These are phyloP conservation scores for Hyaena hyaena DNA, from an alignment of 2,113 vertebrate genomes.

Conservation along the genomic window DNA sequence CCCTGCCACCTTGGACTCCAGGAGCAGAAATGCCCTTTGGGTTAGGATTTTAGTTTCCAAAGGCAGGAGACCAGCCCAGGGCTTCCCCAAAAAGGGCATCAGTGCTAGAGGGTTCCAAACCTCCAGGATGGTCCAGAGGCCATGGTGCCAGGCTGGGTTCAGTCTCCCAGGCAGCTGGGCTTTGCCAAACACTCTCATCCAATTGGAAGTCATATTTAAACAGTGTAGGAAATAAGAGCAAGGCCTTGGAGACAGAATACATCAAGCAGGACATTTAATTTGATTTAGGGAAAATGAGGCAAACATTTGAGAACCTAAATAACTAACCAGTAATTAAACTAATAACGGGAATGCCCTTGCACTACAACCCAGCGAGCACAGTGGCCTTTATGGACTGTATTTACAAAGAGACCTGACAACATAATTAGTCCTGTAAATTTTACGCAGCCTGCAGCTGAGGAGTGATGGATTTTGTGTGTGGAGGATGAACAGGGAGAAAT, in stretches of 20 bases:
- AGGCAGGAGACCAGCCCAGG: neutral
- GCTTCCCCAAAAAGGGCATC: neutral
- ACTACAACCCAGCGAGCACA: conserved; percentile 62
- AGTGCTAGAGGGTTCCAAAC: neutral
- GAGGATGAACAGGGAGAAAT: conserved; percentile 77
- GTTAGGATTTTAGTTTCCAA: conserved; percentile 2
- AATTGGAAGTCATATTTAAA: conserved; percentile 62
- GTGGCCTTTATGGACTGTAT: conserved; percentile 80
- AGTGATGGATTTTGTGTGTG: conserved; percentile 78
- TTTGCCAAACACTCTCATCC: neutral
- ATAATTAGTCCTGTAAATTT: conserved; percentile 84
- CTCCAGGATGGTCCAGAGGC: neutral
- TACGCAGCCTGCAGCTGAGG: conserved; percentile 69
- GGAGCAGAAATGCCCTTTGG: conserved; percentile 1
- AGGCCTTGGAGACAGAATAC: conserved; percentile 75
- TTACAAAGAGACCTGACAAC: conserved; percentile 83
- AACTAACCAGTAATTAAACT: conserved; percentile 83
- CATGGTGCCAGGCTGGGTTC: neutral
- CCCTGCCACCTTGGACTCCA: neutral
- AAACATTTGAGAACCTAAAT: conserved; percentile 81
- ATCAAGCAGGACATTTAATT: conserved; percentile 76
- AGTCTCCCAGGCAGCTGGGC: neutral
- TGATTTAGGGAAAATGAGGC: conserved; percentile 83
- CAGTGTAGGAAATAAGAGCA: conserved; percentile 61
- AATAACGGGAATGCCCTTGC: conserved; percentile 76